These are phyloP conservation scores for Sebastes iracundus DNA, from an alignment of 2,797 vertebrate species.

Conservation along the genomic window DNA sequence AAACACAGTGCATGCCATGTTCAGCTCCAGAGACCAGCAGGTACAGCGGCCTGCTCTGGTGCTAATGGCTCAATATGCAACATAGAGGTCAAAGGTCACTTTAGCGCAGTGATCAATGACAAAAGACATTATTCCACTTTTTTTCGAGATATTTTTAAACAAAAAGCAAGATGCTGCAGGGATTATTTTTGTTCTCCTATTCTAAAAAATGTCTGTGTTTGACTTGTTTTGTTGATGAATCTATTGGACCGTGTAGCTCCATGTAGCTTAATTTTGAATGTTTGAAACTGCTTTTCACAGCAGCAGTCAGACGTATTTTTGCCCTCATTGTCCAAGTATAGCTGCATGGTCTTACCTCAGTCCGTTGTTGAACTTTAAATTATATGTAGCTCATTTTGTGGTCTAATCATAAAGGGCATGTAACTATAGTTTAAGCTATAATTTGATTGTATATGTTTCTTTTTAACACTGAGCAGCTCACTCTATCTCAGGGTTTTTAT, in stretches of 20 bases:
- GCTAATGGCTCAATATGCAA: neutral
- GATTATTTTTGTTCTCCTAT: neutral
- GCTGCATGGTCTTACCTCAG: neutral
- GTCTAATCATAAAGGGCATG: neutral
- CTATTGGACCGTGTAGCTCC: neutral
- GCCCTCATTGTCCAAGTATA: neutral
- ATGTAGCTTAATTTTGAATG: neutral
- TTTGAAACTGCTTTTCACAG: neutral
- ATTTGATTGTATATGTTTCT: neutral
- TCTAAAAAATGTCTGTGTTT: neutral
- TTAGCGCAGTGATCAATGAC: neutral
- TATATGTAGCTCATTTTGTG: neutral
- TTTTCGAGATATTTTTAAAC: neutral
- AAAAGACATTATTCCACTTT: neutral
- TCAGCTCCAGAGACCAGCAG: conserved; percentile 7
- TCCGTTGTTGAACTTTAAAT: neutral
- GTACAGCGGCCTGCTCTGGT: neutral
- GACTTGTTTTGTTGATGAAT: neutral
- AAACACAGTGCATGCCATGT: neutral
- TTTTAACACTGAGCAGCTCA: too few species aligned
- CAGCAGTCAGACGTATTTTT: neutral
- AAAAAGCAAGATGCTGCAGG: neutral
- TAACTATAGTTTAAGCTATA: neutral
- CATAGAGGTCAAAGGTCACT: neutral
- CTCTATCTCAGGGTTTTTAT: neutral